Percentiles rank a stretch among this genome's conserved stretches.
Conservation (phyloP, 2,113 vertebrate species). For the Lasiurus cinereus region DNA sequence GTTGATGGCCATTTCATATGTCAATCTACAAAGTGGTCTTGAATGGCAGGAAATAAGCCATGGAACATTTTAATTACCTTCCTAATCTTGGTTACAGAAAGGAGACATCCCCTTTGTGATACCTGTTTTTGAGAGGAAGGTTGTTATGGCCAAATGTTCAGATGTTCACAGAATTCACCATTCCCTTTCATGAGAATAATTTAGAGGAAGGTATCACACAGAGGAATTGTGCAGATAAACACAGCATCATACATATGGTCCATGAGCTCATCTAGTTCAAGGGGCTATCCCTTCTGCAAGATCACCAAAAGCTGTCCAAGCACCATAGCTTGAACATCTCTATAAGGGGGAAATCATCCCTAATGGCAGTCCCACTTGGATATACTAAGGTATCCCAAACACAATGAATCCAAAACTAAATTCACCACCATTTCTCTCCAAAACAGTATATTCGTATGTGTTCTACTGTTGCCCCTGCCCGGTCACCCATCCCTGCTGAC, state of each 20-base stretch:
- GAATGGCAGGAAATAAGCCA: constrained; percentile 30
- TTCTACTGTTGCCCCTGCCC: neutral
- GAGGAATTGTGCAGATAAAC: neutral
- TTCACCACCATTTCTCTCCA: neutral
- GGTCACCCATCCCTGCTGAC: too few relatives aligned
- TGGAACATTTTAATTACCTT: constrained; percentile 50
- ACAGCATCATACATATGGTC: neutral
- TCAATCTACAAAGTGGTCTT: neutral
- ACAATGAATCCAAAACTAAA: constrained; percentile 16
- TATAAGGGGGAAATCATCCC: neutral
- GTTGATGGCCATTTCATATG: constrained; percentile 48
- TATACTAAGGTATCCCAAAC: neutral
- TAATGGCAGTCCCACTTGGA: neutral
- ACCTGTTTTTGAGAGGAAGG: constrained; percentile 40
- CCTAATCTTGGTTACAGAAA: constrained; percentile 20
- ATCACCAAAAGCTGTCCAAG: neutral
- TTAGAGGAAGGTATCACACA: neutral
- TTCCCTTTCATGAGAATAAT: neutral
- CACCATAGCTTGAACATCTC: neutral
- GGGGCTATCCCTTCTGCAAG: neutral
- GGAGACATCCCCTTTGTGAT: constrained; percentile 8
- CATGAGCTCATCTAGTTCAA: neutral
- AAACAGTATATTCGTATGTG: neutral
- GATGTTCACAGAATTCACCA: neutral
- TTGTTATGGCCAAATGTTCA: neutral